A percentile compares a stretch with the other conserved stretches of the same genome.
These are phyloP conservation scores for Deilephila porcellus DNA, from an alignment of 2,888 invertebrate genomes.

Conservation along the genomic window DNA sequence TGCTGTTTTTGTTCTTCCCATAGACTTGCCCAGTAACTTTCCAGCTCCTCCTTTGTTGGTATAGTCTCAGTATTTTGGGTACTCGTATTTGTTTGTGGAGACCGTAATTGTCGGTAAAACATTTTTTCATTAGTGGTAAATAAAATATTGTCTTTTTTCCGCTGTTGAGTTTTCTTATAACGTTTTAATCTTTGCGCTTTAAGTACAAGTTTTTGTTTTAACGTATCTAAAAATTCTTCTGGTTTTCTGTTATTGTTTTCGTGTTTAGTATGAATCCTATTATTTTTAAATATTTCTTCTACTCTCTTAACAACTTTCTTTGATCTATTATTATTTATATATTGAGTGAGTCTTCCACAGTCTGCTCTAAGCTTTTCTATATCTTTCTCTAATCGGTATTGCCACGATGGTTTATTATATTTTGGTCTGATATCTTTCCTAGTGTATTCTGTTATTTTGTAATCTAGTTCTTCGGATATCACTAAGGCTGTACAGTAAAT, in stretches of 20 bases:
- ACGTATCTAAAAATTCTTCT: slow-evolving; percentile 16
- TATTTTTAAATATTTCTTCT: neutral
- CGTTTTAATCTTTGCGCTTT: slow-evolving; percentile 25
- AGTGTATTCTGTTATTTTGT: neutral
- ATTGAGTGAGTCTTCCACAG: neutral
- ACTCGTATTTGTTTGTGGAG: neutral
- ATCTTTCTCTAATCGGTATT: neutral
- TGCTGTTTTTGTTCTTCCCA: neutral
- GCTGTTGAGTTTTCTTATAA: slow-evolving; percentile 30
- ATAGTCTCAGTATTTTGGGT: too few relatives aligned
- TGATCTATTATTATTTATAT: neutral
- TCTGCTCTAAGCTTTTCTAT: slow-evolving; percentile 6
- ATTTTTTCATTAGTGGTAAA: slow-evolving; percentile 25
- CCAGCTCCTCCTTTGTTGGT: too few relatives aligned
- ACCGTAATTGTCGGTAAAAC: neutral
- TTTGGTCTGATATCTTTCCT: neutral
- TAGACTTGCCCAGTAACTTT: neutral
- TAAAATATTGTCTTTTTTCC: slow-evolving; percentile 23
- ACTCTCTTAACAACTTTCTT: too few relatives aligned
- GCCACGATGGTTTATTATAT: neutral
- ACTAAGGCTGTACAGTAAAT: too few relatives aligned
- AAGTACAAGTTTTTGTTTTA: slow-evolving; percentile 25
- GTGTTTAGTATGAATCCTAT: neutral
- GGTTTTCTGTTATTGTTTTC: neutral
- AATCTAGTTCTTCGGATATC: too few relatives aligned